These are phyloP conservation scores for Amorpha juglandis DNA, from an alignment of 2,888 invertebrate species.

Conservation along the genomic window DNA sequence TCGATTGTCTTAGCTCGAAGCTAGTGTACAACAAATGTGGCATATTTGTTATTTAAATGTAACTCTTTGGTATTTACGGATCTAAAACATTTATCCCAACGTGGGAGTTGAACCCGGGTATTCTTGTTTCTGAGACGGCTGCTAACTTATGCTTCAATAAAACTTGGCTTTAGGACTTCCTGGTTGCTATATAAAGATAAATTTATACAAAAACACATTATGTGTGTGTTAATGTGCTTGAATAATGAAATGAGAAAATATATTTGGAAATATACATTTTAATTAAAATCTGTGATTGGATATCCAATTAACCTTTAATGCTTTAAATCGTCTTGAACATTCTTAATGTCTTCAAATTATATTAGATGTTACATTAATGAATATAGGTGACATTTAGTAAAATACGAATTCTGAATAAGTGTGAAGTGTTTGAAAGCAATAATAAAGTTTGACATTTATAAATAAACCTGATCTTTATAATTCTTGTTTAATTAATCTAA, in stretches of 20 bases:
- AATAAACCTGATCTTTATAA: not conserved
- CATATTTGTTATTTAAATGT: too few species aligned
- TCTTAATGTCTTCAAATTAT: not conserved
- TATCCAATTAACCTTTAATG: conserved; percentile 11
- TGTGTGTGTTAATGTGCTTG: not conserved
- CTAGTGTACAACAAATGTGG: too few species aligned
- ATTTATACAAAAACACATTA: not conserved
- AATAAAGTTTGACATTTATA: not conserved
- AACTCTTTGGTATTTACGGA: too few species aligned
- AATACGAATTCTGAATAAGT: not conserved
- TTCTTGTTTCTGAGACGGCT: too few species aligned
- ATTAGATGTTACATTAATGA: conserved; percentile 2
- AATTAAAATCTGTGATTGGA: not conserved
- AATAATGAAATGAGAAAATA: not conserved
- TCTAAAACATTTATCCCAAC: too few species aligned
- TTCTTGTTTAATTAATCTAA: not conserved
- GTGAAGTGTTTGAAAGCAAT: not conserved
- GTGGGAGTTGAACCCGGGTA: too few species aligned
- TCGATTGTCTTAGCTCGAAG: too few species aligned
- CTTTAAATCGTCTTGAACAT: not conserved
- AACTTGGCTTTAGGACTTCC: too few species aligned
- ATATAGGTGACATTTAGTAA: conserved; percentile 8
- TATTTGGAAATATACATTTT: not conserved
- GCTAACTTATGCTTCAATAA: too few species aligned
- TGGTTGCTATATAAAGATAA: too few species aligned